A percentile compares a stretch with the other conserved stretches of the same genome.
These are phyloP conservation scores for Rhagonycha lutea DNA, from an alignment of 2,888 invertebrate species.

Conservation along the genomic window DNA sequence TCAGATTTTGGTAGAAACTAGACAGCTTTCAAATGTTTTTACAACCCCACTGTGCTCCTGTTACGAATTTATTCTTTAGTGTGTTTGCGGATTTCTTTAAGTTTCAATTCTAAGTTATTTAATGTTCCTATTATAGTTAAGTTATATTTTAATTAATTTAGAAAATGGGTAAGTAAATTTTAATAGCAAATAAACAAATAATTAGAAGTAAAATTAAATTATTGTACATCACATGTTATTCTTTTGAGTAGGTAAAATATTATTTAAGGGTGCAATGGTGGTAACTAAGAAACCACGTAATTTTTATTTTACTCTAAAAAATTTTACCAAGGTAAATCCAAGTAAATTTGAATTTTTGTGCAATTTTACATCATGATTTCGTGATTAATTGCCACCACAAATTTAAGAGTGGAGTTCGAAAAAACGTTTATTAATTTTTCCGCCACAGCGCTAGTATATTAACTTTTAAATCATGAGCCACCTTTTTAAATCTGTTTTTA, in stretches of 20 bases:
- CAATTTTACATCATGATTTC: no score
- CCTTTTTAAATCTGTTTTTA: no score
- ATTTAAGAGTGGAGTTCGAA: no score
- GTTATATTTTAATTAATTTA: neutral
- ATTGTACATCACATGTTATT: neutral
- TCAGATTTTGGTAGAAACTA: neutral
- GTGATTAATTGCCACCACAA: no score
- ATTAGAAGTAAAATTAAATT: neutral
- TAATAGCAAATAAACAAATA: neutral
- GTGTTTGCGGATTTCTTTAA: neutral
- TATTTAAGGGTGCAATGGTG: neutral
- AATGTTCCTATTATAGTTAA: neutral
- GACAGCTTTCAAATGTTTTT: neutral
- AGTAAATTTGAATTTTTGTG: no score
- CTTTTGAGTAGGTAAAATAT: neutral
- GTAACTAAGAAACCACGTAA: no score
- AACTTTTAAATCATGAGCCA: no score
- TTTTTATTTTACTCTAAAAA: no score
- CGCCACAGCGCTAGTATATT: no score
- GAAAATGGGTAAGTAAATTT: neutral
- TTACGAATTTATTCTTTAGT: neutral
- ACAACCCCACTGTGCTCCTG: neutral
- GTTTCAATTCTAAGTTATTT: neutral
- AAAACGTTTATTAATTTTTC: no score
- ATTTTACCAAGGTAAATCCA: no score